Conservation (phyloP, 2,888 invertebrate species). For the Thalpophila matura region DNA sequence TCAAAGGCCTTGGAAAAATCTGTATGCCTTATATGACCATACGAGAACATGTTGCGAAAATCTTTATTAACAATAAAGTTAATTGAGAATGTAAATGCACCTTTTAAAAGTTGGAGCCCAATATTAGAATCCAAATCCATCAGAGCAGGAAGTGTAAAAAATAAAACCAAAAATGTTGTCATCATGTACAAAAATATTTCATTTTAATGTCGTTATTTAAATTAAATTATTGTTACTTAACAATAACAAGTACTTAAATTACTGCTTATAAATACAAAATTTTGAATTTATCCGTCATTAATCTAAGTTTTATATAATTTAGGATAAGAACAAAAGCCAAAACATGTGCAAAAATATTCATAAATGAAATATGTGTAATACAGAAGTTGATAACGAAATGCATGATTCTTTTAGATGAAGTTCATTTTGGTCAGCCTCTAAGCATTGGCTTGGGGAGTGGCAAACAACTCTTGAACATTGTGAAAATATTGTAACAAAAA, state of each 20-base stretch:
- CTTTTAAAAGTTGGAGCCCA: too few species aligned
- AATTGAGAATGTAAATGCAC: conserved; percentile 7
- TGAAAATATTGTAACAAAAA: conserved; percentile 28
- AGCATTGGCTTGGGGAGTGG: conserved; percentile 11
- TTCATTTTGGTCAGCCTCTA: conserved; percentile 43
- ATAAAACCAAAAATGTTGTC: conserved; percentile 70
- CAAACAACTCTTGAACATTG: neutral
- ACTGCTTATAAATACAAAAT: conserved; percentile 61
- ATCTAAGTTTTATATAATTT: conserved; percentile 45
- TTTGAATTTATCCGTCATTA: conserved; percentile 54
- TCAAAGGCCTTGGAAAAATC: conserved; percentile 32
- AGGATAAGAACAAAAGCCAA: conserved; percentile 39
- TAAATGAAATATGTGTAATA: conserved; percentile 18
- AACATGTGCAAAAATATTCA: conserved; percentile 22
- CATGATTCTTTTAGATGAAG: conserved; percentile 9
- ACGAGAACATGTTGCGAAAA: conserved; percentile 10
- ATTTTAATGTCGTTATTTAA: conserved; percentile 83
- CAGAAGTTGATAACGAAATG: conserved; percentile 7
- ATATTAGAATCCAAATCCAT: too few species aligned
- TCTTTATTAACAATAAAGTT: neutral
- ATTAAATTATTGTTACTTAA: conserved; percentile 81
- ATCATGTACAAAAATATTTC: conserved; percentile 87
- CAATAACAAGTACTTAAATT: conserved; percentile 78
- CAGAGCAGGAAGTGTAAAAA: too few species aligned
- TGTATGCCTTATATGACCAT: conserved; percentile 11